Conservation (phyloP, 2,888 invertebrate species). For the Bhutanitis thaidina region DNA sequence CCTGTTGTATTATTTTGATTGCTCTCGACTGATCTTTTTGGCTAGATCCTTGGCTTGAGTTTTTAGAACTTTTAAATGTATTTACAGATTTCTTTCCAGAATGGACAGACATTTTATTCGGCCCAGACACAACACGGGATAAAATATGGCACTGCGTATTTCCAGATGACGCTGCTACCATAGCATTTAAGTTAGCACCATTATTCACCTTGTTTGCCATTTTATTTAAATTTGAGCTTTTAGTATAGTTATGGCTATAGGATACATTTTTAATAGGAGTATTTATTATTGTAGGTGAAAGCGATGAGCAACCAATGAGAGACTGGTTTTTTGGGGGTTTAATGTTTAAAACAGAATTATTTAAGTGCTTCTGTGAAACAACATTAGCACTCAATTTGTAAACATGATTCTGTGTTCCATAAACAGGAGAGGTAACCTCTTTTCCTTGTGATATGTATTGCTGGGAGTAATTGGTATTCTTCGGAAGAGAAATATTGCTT, state of each 20-base stretch:
- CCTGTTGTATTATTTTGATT: constrained; percentile 78
- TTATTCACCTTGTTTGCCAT: constrained; percentile 65
- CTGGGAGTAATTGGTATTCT: constrained; percentile 61
- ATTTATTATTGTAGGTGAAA: constrained; percentile 57
- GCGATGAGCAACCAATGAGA: constrained; percentile 59
- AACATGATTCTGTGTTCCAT: constrained; percentile 66
- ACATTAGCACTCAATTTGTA: constrained; percentile 66
- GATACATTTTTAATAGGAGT: constrained; percentile 67
- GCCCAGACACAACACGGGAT: constrained; percentile 71
- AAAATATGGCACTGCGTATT: constrained; percentile 71
- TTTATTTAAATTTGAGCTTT: constrained; percentile 66
- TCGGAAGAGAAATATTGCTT: constrained; percentile 72
- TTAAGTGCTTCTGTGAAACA: constrained; percentile 58
- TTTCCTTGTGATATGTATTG: constrained; percentile 60
- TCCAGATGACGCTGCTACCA: constrained; percentile 62
- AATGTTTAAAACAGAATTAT: constrained; percentile 62
- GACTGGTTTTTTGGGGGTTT: constrained; percentile 67
- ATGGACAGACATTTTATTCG: constrained; percentile 72
- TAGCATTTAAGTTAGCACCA: constrained; percentile 71
- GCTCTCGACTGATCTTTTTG: constrained; percentile 67
- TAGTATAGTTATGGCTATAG: constrained; percentile 65
- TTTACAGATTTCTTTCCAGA: constrained; percentile 66
- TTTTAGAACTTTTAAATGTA: constrained; percentile 62
- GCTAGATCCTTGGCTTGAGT: constrained; percentile 44
- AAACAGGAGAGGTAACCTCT: constrained; percentile 59